These are phyloP conservation scores for Drosophila bifasciata DNA, from an alignment of 1,140 invertebrate species.

Conservation along the genomic window DNA sequence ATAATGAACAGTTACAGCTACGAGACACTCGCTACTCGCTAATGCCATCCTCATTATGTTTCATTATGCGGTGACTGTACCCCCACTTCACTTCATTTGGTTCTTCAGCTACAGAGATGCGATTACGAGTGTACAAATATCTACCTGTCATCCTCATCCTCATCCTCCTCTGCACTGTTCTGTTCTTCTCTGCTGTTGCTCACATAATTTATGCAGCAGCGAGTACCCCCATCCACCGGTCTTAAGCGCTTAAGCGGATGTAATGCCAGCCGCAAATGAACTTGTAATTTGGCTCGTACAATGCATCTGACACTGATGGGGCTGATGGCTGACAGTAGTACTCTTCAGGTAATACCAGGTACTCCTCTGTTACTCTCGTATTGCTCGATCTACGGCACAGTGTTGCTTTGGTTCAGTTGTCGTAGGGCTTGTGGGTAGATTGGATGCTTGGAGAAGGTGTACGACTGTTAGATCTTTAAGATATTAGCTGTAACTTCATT, in stretches of 20 bases:
- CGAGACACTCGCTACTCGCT: conserved; percentile 65
- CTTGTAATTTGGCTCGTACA: conserved; percentile 67
- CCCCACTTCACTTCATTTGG: neutral
- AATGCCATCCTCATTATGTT: conserved; percentile 78
- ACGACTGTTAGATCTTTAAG: no score
- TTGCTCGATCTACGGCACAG: no score
- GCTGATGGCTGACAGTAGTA: conserved; percentile 41
- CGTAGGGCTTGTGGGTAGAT: no score
- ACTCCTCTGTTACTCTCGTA: no score
- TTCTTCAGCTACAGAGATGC: no score
- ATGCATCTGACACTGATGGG: conserved; percentile 76
- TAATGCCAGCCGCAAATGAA: conserved; percentile 76
- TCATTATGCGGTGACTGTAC: conserved; percentile 56
- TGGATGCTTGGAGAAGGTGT: no score
- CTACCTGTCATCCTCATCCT: neutral
- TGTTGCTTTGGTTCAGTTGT: no score
- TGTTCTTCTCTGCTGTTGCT: conserved; percentile 8
- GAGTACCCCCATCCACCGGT: conserved; percentile 10
- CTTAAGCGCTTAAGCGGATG: conserved; percentile 63
- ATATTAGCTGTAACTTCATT: no score
- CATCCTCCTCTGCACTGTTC: conserved; percentile 2
- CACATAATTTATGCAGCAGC: conserved; percentile 66
- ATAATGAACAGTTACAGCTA: conserved; percentile 59
- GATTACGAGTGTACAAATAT: no score
- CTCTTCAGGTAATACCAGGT: no score